Conservation (phyloP, 2,888 invertebrate genomes). For the Apocheima hispidaria region DNA sequence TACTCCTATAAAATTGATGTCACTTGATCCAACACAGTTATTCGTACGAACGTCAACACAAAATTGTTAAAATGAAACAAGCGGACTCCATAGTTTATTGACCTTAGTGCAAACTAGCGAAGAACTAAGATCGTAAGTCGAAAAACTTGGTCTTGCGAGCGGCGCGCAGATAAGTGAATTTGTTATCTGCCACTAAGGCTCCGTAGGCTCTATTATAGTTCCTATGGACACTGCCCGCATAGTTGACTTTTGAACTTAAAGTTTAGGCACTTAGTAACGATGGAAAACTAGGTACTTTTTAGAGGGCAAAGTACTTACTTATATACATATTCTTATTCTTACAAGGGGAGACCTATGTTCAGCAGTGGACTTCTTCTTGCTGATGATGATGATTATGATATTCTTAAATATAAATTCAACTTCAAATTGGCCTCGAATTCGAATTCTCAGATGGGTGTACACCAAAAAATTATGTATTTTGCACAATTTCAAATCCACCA, state of each 20-base stretch:
- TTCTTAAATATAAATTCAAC: no score
- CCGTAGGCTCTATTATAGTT: conserved; percentile 38
- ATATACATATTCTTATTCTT: neutral
- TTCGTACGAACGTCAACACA: no score
- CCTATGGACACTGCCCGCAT: conserved; percentile 55
- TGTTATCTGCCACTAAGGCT: conserved; percentile 60
- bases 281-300: neutral
- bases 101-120: conserved; percentile 58
- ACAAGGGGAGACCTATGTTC: no score
- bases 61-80: neutral
- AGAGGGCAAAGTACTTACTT: neutral
- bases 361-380: no score
- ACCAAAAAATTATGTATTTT: no score
- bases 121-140: conserved; percentile 66
- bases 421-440: no score
- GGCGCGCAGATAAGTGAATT: conserved; percentile 65
- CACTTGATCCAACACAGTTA: no score
- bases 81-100: conserved; percentile 12
- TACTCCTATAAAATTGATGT: no score
- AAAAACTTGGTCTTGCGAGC: conserved; percentile 66
- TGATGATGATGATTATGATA: no score
- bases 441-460: no score
- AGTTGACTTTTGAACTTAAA: conserved; percentile 11
- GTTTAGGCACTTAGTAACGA: neutral
- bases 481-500: no score